Evolutionary conservation across 2,797 vertebrate species (phyloP), one percentile per base, ranked within the genome.

Genomic region (Poeciliopsis gracilis): DNA sequence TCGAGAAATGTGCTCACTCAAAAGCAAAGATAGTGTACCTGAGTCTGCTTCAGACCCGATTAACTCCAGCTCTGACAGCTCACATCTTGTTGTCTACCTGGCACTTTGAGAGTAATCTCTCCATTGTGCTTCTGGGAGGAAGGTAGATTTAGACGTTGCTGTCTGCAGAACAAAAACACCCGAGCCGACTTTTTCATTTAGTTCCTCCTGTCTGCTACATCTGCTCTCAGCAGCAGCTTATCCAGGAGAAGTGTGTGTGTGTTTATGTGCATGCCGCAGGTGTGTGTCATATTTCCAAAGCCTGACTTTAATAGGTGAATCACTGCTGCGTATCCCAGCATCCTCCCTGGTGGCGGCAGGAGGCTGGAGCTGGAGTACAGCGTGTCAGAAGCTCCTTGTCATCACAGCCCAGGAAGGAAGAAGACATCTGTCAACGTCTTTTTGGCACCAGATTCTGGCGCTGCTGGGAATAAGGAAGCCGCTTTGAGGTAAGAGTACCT

Each of bases 371-470:
- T 91, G 84, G 93, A 92, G 93, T 88, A 82, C 88, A 92, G 93
- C 91, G 84, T 95, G 95, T 96, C 95, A 94, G 94, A 91, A 88
- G 92, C 93, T 88, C 87, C 86, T 91, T 92, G 91, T 85, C 89
- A 83, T 81, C 55, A 75, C 86, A 76, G 89, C 88, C 86, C 77
- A 45, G 88, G 87, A 92, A 78, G 80, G 88, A 89, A 90, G 90
- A 95, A 95, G 92, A 93, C 93, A 95, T 96, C 94, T 69, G 75
- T 95, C 96, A 96, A 92, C 45, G 90, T 96, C 96, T 91, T 75
- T 89, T 89, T 92, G 94, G 93, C 79, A 57, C 83, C 73, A 91
- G 94, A 92, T 83, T 86, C 83, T 89, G 79, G 89, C 67, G 55
- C 86, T 83, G 93, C 94, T 91, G 96, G 95, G 94, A 95, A 92